A percentile compares a stretch with the other conserved stretches of the same genome.
phyloP scores from a whole-genome alignment of 2,888 invertebrate species.

The Drosophila acutilabella region DNA sequence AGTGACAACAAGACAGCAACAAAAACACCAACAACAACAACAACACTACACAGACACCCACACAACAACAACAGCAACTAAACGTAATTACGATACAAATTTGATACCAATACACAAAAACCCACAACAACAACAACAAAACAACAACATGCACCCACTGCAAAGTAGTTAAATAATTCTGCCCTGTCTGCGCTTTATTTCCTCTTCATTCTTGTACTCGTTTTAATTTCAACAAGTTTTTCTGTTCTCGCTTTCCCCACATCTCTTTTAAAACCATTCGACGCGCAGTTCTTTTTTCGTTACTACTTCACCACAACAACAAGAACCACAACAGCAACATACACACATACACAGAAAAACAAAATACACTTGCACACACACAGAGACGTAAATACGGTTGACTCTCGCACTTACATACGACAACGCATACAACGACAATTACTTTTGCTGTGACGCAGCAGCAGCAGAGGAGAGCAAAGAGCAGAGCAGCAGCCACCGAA shows the following conservation, averaged over 20 bases:
- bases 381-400: constrained; percentile 10
- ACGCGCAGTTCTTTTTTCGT: constrained; percentile 79
- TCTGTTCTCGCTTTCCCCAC: constrained; percentile 69
- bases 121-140: constrained; percentile 35
- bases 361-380: constrained; percentile 24
- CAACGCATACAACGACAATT: constrained; percentile 19
- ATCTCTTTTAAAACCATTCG: constrained; percentile 55
- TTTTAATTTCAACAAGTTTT: constrained; percentile 80
- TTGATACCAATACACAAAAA: constrained; percentile 24
- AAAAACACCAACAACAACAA: constrained; percentile 30
- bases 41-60: constrained; percentile 33
- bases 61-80: constrained; percentile 23
- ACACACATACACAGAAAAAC: constrained; percentile 30
- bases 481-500: constrained; percentile 42
- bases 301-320: constrained; percentile 66
- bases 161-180: constrained; percentile 81
- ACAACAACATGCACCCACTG: constrained; percentile 75
- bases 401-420: constrained; percentile 27
- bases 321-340: constrained; percentile 28
- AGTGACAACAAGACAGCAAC: constrained; percentile 30
- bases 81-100: constrained; percentile 21
- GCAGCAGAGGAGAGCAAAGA: constrained; percentile 20
- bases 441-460: constrained; percentile 31
- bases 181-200: constrained; percentile 82
- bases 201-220: constrained; percentile 66